Conservation (phyloP, 1,140 invertebrate genomes). For the Zaprionus tsacasi region DNA sequence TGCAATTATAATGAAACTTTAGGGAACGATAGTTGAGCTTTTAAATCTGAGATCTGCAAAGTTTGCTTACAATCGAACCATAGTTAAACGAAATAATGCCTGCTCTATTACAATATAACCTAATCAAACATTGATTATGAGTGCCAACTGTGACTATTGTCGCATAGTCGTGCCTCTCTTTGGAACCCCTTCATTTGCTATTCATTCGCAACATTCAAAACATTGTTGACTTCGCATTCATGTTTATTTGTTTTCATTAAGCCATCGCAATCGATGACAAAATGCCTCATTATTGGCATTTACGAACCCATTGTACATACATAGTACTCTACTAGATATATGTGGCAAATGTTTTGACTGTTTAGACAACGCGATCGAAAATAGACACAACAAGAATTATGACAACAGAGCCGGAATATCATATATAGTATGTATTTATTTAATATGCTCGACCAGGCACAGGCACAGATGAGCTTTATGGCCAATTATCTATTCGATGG, state of each 20-base stretch:
- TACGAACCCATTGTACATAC: slow-evolving; percentile 20
- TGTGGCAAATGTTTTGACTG: slow-evolving; percentile 52
- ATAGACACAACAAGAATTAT: slow-evolving; percentile 50
- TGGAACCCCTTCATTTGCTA: slow-evolving; percentile 19
- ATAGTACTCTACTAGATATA: background rate
- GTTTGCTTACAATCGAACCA: background rate
- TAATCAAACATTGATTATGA: background rate
- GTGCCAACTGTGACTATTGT: background rate
- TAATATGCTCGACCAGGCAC: slow-evolving; percentile 72
- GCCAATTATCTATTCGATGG: slow-evolving; percentile 81
- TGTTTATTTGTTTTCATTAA: slow-evolving; percentile 80
- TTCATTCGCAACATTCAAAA: slow-evolving; percentile 33
- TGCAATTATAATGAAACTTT: background rate
- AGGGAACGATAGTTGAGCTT: background rate
- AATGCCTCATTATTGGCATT: slow-evolving; percentile 68
- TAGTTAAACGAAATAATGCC: too few species aligned
- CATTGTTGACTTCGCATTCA: slow-evolving; percentile 48
- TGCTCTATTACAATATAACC: background rate
- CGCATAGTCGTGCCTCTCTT: background rate
- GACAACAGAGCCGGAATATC: slow-evolving; percentile 29
- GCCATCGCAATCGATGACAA: slow-evolving; percentile 62
- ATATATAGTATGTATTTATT: slow-evolving; percentile 47
- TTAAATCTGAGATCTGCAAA: background rate
- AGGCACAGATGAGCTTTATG: slow-evolving; percentile 74
- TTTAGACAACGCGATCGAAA: slow-evolving; percentile 63